phyloP scores from a whole-genome alignment of 1,140 invertebrate genomes.

The Caerostris darwini region DNA sequence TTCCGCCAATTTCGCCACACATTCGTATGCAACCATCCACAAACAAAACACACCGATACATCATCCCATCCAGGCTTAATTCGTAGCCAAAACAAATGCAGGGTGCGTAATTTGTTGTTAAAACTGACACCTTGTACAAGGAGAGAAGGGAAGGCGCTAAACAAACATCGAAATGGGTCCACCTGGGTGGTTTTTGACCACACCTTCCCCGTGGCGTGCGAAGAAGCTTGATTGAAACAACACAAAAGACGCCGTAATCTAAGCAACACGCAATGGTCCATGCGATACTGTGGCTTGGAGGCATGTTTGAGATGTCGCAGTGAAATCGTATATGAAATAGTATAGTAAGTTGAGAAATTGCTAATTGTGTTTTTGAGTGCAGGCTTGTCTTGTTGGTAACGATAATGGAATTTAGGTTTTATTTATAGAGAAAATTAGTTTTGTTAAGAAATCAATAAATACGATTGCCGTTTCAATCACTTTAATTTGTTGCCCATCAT shows the following conservation, averaged over 20 bases:
- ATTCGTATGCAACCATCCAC: neutral
- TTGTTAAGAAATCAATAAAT: too few relatives aligned
- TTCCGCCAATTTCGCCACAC: neutral
- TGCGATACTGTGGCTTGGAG: neutral
- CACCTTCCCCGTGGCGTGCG: neutral
- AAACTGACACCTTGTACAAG: constrained; percentile 26
- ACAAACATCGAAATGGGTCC: constrained; percentile 19
- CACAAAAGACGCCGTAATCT: constrained; percentile 44
- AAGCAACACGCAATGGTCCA: constrained; percentile 1
- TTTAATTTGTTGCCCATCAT: too few relatives aligned
- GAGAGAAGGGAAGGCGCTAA: neutral
- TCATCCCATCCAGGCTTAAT: neutral
- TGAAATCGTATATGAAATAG: too few relatives aligned
- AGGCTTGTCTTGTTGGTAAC: too few relatives aligned
- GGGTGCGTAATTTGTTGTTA: constrained; percentile 27
- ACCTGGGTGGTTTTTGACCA: constrained; percentile 14
- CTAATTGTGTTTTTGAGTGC: too few relatives aligned
- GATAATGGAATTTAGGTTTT: too few relatives aligned
- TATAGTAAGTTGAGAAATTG: too few relatives aligned
- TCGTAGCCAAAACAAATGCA: constrained; percentile 7
- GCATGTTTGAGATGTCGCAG: neutral
- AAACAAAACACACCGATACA: constrained; percentile 22
- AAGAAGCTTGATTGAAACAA: constrained; percentile 27
- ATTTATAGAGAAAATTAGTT: too few relatives aligned
- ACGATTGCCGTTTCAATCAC: too few relatives aligned